These are phyloP conservation scores for Myanophis thanlyinensis DNA, from an alignment of 2,113 vertebrate species.

Conservation along the genomic window DNA sequence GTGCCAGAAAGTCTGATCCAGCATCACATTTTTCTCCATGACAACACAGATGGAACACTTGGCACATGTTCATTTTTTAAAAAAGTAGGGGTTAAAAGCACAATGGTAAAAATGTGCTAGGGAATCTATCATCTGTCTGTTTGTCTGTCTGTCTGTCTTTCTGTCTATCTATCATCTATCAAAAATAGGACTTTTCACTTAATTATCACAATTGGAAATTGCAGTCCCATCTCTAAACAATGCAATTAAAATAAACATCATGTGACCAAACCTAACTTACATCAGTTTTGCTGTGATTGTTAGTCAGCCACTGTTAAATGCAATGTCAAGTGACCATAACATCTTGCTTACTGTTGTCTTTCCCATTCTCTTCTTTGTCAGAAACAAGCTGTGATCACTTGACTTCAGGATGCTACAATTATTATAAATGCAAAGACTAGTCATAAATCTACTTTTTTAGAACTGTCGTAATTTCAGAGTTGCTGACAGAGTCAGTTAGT, in stretches of 20 bases:
- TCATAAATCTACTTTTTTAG: neutral
- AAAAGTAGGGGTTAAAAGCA: constrained; percentile 22
- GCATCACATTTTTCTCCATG: neutral
- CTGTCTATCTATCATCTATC: too few species aligned
- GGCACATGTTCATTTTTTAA: constrained; percentile 27
- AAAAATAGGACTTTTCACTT: neutral
- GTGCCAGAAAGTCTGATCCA: constrained; percentile 6
- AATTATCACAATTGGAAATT: neutral
- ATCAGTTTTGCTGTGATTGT: neutral
- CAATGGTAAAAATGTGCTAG: constrained; percentile 29
- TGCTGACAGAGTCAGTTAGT: neutral
- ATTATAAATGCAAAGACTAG: neutral
- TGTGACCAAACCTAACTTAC: neutral
- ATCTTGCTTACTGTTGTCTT: neutral
- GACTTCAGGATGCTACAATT: neutral
- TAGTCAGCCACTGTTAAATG: neutral
- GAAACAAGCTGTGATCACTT: neutral
- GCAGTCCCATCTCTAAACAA: neutral
- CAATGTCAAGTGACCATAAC: neutral
- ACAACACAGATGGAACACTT: constrained; percentile 21
- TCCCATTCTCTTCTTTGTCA: neutral
- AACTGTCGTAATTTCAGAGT: neutral
- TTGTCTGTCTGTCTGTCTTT: too few species aligned
- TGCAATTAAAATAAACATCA: neutral
- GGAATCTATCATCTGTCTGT: neutral